Evolutionary conservation across 2,797 vertebrate species (phyloP).

Genomic region (Neosilurus mollespiculum): DNA sequence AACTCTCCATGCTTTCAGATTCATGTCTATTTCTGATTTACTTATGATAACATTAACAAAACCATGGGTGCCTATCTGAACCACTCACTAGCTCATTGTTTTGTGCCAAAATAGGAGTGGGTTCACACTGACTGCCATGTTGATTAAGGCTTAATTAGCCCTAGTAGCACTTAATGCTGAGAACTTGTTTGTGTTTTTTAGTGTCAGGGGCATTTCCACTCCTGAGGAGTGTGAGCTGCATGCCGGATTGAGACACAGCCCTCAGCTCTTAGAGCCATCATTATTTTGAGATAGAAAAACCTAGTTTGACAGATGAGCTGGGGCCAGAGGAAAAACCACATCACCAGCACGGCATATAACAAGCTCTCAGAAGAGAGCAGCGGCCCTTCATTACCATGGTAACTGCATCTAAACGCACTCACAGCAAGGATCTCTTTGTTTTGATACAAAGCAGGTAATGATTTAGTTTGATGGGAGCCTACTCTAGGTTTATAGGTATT

Average conservation of each 20-base stretch:
- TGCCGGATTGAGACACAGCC: conserved; percentile 76
- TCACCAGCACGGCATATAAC: conserved; percentile 95
- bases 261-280: conserved; percentile 92
- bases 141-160: conserved; percentile 59
- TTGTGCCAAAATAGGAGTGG: conserved; percentile 34
- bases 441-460: conserved; percentile 87
- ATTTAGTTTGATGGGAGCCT: conserved; percentile 89
- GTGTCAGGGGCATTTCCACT: conserved; percentile 68
- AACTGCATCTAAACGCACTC: conserved; percentile 93
- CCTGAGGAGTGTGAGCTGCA: conserved; percentile 53
- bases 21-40: background rate
- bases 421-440: conserved; percentile 95
- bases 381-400: conserved; percentile 88
- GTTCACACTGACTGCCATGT: conserved; percentile 38
- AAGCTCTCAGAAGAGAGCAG: conserved; percentile 99
- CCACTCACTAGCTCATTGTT: conserved; percentile 22
- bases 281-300: conserved; percentile 99
- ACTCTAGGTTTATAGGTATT: conserved; percentile 70
- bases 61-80: conserved; percentile 1
- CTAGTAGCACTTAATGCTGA: conserved; percentile 63
- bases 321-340: conserved; percentile 80
- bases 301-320: conserved; percentile 98
- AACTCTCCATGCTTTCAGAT: background rate
- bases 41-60: conserved; percentile 31
- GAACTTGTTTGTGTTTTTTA: conserved; percentile 72